phyloP scores from a whole-genome alignment of 2,113 vertebrate species.

The Pardalotus punctatus region DNA sequence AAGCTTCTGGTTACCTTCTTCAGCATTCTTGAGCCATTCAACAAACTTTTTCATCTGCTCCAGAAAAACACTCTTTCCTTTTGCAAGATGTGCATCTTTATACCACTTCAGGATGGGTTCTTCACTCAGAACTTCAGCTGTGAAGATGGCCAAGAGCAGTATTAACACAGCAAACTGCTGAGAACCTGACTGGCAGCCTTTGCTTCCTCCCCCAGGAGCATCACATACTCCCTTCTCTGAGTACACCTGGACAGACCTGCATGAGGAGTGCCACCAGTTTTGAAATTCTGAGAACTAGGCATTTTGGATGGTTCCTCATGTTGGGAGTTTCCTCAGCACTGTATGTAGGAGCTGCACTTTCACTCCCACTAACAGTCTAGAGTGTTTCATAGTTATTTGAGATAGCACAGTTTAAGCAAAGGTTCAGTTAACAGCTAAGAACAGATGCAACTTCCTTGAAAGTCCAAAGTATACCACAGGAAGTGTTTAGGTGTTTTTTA shows the following conservation, averaged over 20 bases:
- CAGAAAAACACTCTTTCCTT: slow-evolving; percentile 96
- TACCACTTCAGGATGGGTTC: slow-evolving; percentile 99
- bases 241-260: fast-evolving
- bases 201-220: neutral
- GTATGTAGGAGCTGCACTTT: neutral
- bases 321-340: neutral
- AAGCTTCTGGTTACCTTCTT: slow-evolving; percentile 84
- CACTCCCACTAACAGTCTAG: neutral
- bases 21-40: slow-evolving; percentile 98
- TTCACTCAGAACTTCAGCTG: slow-evolving; percentile 96
- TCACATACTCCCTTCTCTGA: fast-evolving
- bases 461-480: neutral
- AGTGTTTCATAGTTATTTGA: neutral
- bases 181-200: neutral
- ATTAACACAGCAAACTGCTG: neutral
- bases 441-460: neutral
- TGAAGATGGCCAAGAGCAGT: neutral
- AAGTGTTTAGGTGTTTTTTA: neutral
- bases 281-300: no score
- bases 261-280: neutral
- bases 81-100: slow-evolving; percentile 88
- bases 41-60: slow-evolving; percentile 99
- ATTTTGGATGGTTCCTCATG: neutral
- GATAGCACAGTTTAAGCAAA: neutral
- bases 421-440: neutral